These are phyloP conservation scores for Melieria omissa DNA, from an alignment of 2,888 invertebrate species.

Conservation along the genomic window DNA sequence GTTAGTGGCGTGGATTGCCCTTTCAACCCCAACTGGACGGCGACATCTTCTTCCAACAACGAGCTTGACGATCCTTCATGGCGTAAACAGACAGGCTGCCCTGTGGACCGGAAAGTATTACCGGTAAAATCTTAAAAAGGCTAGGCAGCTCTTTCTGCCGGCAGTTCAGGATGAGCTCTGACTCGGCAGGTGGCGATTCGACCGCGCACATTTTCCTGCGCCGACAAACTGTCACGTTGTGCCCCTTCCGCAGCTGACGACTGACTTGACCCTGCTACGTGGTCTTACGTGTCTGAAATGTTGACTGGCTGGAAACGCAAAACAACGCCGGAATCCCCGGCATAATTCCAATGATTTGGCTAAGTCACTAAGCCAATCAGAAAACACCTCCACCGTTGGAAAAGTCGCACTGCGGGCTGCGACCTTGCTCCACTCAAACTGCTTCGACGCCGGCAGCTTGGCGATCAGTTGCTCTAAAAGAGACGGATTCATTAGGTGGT, in stretches of 20 bases:
- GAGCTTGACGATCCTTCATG: constrained; percentile 10
- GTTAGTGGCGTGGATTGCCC: too few relatives aligned
- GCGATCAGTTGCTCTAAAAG: constrained; percentile 28
- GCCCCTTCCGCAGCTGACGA: too few relatives aligned
- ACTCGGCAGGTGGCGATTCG: neutral
- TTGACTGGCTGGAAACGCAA: too few relatives aligned
- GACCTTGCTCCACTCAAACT: constrained; percentile 34
- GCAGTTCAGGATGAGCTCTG: constrained; percentile 3
- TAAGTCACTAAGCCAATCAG: constrained; percentile 30
- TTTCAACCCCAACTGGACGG: too few relatives aligned
- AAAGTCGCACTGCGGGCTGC: too few relatives aligned
- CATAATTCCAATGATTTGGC: constrained; percentile 29
- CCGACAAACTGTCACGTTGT: too few relatives aligned
- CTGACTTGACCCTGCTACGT: too few relatives aligned
- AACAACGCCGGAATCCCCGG: constrained; percentile 9
- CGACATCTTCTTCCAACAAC: constrained; percentile 30
- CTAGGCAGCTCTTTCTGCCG: neutral
- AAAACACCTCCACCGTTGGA: constrained; percentile 31
- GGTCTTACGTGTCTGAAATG: constrained; percentile 2
- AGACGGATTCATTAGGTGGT: constrained; percentile 34
- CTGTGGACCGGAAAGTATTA: constrained; percentile 26
- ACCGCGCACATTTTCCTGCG: neutral
- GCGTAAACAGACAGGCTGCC: neutral
- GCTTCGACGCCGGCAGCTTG: constrained; percentile 39
- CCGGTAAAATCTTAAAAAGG: constrained; percentile 33